These are phyloP conservation scores for Sinocyclocheilus maitianheensis DNA, from an alignment of 2,113 vertebrate genomes.

Conservation along the genomic window DNA sequence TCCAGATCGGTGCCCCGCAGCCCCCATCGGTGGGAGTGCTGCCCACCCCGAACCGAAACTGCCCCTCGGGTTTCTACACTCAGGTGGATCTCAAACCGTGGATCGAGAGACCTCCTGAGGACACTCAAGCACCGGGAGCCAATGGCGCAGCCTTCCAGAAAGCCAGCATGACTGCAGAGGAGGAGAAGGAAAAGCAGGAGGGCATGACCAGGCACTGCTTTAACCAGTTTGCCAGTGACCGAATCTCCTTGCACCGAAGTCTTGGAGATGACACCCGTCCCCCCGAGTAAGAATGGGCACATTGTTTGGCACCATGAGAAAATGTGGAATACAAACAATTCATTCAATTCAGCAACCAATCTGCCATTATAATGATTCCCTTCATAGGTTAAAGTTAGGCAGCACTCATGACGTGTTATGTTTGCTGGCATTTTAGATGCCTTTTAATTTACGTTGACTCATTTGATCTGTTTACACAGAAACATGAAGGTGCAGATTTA, in stretches of 20 bases:
- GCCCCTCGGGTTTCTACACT: conserved; percentile 83
- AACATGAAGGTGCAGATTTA: not conserved
- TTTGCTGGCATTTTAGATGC: conserved; percentile 5
- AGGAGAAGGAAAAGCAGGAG: conserved; percentile 84
- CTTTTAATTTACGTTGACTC: not conserved
- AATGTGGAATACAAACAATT: conserved; percentile 19
- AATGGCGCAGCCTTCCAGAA: conserved; percentile 82
- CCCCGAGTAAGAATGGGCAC: conserved; percentile 82
- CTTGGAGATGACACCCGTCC: conserved; percentile 92
- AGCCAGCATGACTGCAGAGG: conserved; percentile 75
- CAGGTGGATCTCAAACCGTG: conserved; percentile 82
- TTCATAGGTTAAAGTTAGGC: not conserved
- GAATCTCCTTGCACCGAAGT: conserved; percentile 89
- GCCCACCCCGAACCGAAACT: conserved; percentile 65
- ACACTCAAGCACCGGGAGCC: conserved; percentile 79
- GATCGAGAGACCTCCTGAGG: conserved; percentile 83
- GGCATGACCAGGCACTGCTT: conserved; percentile 94
- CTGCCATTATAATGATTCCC: conserved; percentile 2
- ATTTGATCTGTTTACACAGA: conserved; percentile 16
- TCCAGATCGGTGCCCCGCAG: conserved; percentile 87
- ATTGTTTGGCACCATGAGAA: not conserved
- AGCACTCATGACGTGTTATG: not conserved
- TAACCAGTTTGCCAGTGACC: conserved; percentile 94
- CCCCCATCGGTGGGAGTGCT: conserved; percentile 55
- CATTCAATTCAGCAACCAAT: not conserved